Evolutionary conservation across 2,113 vertebrate genomes (phyloP), one percentile per base, ranked within the genome.

Genomic region (Petromus typicus): DNA sequence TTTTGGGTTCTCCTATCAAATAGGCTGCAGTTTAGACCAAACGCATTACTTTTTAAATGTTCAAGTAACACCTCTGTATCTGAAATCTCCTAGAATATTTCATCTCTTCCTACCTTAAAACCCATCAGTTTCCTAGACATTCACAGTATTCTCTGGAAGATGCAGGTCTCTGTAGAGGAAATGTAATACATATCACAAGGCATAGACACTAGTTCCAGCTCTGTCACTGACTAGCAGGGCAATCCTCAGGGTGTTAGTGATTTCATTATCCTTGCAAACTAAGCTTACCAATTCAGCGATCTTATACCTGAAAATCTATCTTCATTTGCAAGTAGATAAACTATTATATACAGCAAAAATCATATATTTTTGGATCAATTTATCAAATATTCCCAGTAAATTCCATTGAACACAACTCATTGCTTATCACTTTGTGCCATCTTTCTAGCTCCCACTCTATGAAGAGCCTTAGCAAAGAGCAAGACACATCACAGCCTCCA

Each of bases 321-420:
- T 54, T 93, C 20, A 83, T 85, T 82, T 85, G 22, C 30, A 96
- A n/a, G n/a, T 75, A 88, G 7, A 48, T 61, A 90, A 93, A 87
- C 59, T 10, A 51, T n/a, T 87, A 90, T 6, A 80, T 3, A 79
- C 18, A 89, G 3, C 16, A 89, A 32, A 76, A 96, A 54, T 66
- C 54, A 59, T 88, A 57, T 6, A 32, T 71, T 82, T 86, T 30
- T 87, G 5, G 25, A 13, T 66, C 16, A 86, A 64, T 67, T 95
- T 86, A 13, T 75, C 3, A 78, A 91, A 20, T 64, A 86, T 7
- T 82, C 7, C 17, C 45, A 90, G 32, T 64, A 17, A 90, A 22
- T 85, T 48, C 84, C 59, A 90, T 18, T 37, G 14, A 83, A 54
- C 0, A 59, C 20, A 91, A 34, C 32, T 85, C 13, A n/a, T 90